Evolutionary conservation across 2,113 vertebrate genomes (phyloP).

Genomic region (Eleginops maclovinus): DNA sequence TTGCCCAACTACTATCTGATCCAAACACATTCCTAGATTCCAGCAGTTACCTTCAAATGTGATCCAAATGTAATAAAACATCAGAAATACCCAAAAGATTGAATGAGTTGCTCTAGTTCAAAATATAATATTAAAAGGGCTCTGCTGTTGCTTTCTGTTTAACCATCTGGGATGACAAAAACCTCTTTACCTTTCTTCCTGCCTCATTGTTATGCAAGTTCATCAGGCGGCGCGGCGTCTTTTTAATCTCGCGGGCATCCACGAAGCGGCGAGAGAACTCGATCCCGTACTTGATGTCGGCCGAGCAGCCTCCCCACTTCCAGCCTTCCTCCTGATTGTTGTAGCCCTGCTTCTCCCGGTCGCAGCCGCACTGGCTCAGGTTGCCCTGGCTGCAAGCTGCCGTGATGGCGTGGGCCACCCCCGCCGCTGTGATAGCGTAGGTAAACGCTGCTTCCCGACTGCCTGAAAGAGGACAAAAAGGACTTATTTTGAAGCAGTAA

Average conservation of each 20-base stretch:
- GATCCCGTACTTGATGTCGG: slow-evolving; percentile 98
- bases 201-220: slow-evolving; percentile 99
- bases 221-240: slow-evolving; percentile 97
- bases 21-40: not conserved
- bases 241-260: slow-evolving; percentile 97
- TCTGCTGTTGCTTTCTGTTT: not conserved
- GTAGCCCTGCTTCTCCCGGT: slow-evolving; percentile 98
- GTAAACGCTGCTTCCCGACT: slow-evolving; percentile 99
- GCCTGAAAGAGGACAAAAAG: slow-evolving; percentile 85
- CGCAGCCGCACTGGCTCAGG: slow-evolving; percentile 98
- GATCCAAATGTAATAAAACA: not conserved
- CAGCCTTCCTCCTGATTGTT: slow-evolving; percentile 99
- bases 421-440: slow-evolving; percentile 97
- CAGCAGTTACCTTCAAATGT: not conserved
- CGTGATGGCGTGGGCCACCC: slow-evolving; percentile 95
- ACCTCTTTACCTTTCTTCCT: slow-evolving; percentile 92
- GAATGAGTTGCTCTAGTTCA: not conserved
- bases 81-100: not conserved
- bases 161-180: not conserved
- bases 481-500: slow-evolving; percentile 16
- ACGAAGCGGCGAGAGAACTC: slow-evolving; percentile 98
- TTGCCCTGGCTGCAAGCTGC: slow-evolving; percentile 99
- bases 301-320: slow-evolving; percentile 99
- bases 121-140: not conserved
- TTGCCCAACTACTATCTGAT: not conserved